Evolutionary conservation across 2,888 invertebrate species (phyloP).

Genomic region (Mythimna loreyi): DNA sequence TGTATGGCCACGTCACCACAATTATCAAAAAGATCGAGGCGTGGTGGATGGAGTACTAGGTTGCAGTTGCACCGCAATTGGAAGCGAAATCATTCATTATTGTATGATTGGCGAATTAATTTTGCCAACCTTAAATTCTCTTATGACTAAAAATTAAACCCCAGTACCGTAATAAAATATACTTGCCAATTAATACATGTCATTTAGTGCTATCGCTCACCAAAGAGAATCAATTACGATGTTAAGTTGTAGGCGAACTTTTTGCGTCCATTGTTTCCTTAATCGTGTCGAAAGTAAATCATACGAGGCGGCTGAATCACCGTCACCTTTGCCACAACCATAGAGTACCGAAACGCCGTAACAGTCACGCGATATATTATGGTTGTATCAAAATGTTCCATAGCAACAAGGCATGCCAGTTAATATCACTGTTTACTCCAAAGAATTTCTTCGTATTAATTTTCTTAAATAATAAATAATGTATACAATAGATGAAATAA

Average conservation of each 20-base stretch:
- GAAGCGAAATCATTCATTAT: no score
- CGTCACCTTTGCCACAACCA: constrained; percentile 7
- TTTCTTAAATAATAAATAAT: no score
- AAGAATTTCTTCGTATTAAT: no score
- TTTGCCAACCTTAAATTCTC: not conserved
- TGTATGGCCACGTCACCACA: no score
- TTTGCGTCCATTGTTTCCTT: constrained; percentile 27
- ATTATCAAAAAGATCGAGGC: no score
- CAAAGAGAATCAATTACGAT: constrained; percentile 29
- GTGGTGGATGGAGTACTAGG: no score
- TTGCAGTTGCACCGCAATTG: no score
- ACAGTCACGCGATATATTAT: not conserved
- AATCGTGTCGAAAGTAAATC: constrained; percentile 53
- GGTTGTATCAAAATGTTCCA: not conserved
- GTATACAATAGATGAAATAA: no score
- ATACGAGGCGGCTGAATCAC: constrained; percentile 25
- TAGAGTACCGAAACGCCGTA: not conserved
- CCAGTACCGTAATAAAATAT: constrained; percentile 35
- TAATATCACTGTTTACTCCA: no score
- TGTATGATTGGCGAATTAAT: not conserved
- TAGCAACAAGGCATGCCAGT: not conserved
- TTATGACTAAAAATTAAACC: constrained; percentile 1
- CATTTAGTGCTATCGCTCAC: constrained; percentile 20
- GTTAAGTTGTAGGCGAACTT: constrained; percentile 20
- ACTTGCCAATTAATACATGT: constrained; percentile 34